These are phyloP conservation scores for Spodoptera litura DNA, from an alignment of 1,140 invertebrate species.

Conservation along the genomic window DNA sequence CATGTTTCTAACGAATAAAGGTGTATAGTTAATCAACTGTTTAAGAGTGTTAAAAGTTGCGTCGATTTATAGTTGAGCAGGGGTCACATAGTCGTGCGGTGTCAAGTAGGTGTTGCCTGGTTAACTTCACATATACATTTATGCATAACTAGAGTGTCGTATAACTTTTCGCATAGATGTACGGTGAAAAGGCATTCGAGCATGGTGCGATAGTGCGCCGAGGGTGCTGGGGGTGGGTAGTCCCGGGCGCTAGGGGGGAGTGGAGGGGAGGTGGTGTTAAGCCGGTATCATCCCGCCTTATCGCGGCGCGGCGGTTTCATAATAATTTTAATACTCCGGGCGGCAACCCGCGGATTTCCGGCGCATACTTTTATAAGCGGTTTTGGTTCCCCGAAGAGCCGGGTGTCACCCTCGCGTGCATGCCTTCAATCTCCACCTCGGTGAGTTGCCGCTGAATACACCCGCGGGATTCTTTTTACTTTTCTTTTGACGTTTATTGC, in stretches of 20 bases:
- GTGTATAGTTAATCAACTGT: background rate
- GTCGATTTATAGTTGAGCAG: background rate
- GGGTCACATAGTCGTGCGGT: background rate
- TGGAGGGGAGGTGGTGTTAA: constrained; percentile 65
- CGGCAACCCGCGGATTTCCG: constrained; percentile 56
- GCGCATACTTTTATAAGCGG: constrained; percentile 76
- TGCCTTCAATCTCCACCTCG: constrained; percentile 64
- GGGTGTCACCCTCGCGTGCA: constrained; percentile 67
- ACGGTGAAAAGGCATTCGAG: constrained; percentile 78
- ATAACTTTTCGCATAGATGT: constrained; percentile 79
- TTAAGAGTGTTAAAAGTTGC: background rate
- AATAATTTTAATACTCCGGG: constrained; percentile 83
- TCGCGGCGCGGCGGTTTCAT: constrained; percentile 78
- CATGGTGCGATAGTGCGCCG: constrained; percentile 72
- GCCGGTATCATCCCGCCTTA: constrained; percentile 82
- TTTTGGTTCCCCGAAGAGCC: constrained; percentile 61
- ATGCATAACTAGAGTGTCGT: constrained; percentile 53
- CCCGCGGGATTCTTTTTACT: constrained; percentile 67
- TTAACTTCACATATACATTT: constrained; percentile 40
- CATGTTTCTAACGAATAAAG: background rate
- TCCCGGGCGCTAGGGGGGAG: constrained; percentile 40
- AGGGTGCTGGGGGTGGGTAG: constrained; percentile 40
- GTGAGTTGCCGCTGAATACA: constrained; percentile 65
- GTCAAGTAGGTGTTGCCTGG: constrained; percentile 17
- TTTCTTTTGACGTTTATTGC: constrained; percentile 70